A percentile compares a stretch with the other conserved stretches of the same genome.
Evolutionary conservation across 2,888 invertebrate species (phyloP).

Genomic region (Encarsia formosa): DNA sequence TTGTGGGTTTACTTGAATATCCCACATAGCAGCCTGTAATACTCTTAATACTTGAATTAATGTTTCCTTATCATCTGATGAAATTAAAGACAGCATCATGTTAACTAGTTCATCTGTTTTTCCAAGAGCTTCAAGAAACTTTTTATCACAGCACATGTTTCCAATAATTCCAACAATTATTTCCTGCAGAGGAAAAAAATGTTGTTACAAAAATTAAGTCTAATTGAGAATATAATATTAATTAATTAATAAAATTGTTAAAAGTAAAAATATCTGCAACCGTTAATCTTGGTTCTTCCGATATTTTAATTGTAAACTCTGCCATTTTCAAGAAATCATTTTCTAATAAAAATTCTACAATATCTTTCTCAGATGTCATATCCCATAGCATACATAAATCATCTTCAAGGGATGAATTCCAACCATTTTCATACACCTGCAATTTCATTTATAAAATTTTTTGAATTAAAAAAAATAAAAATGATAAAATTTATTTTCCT

Average conservation of each 20-base stretch:
- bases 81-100: conserved; percentile 56
- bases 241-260: neutral
- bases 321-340: conserved; percentile 67
- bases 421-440: conserved; percentile 54
- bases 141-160: conserved; percentile 72
- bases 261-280: conserved; percentile 33
- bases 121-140: conserved; percentile 56
- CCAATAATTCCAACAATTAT: conserved; percentile 79
- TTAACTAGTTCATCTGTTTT: conserved; percentile 58
- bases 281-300: conserved; percentile 62
- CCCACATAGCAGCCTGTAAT: conserved; percentile 49
- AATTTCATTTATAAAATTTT: neutral
- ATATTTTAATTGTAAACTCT: conserved; percentile 56
- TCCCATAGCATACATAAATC: conserved; percentile 80
- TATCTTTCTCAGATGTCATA: conserved; percentile 76
- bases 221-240: conserved; percentile 1
- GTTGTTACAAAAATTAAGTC: neutral
- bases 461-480: neutral
- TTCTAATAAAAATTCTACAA: conserved; percentile 65
- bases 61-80: conserved; percentile 66
- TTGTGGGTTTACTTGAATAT: conserved; percentile 40
- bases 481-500: neutral
- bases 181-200: too few species aligned
- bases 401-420: conserved; percentile 63
- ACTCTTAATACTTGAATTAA: conserved; percentile 71